Evolutionary conservation across 64 coral and sea anemone species (phyloP).

Genomic region (Montipora cactus): DNA sequence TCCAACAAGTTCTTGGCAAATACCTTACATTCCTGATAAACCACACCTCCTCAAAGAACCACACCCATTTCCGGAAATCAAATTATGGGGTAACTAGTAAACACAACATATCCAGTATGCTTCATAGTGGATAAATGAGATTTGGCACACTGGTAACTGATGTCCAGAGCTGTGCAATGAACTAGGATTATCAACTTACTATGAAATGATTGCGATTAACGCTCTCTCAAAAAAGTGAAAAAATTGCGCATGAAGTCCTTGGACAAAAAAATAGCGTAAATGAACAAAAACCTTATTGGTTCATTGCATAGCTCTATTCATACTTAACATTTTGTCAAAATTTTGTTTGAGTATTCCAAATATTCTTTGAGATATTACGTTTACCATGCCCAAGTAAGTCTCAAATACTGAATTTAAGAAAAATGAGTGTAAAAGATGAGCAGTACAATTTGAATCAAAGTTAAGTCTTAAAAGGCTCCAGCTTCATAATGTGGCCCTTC

Average conservation of each 20-base stretch:
- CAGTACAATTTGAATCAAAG: background rate
- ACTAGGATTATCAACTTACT: conserved; percentile 19
- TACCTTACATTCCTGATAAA: conserved; percentile 38
- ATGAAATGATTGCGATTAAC: conserved; percentile 4
- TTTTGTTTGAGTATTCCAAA: conserved; percentile 45
- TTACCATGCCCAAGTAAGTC: conserved; percentile 22
- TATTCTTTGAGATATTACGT: conserved; percentile 34
- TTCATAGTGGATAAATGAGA: conserved; percentile 49
- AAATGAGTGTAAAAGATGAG: conserved; percentile 34
- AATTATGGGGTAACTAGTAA: conserved; percentile 7
- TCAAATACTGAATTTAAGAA: conserved; percentile 55
- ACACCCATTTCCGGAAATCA: conserved; percentile 40
- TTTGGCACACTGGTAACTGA: conserved; percentile 9
- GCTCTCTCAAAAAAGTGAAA: background rate
- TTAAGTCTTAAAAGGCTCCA: conserved; percentile 55
- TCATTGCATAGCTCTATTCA: conserved; percentile 48
- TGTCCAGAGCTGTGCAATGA: conserved; percentile 54
- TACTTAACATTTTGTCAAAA: conserved; percentile 45
- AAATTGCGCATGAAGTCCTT: background rate
- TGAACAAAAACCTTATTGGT: conserved; percentile 30
- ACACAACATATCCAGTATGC: conserved; percentile 41
- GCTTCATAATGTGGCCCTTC: conserved; percentile 64
- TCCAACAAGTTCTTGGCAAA: conserved; percentile 10
- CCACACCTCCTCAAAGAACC: conserved; percentile 11
- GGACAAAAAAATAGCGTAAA: conserved; percentile 38